Conservation (phyloP, 2,888 invertebrate genomes). For the Pemphredon lugubris region DNA sequence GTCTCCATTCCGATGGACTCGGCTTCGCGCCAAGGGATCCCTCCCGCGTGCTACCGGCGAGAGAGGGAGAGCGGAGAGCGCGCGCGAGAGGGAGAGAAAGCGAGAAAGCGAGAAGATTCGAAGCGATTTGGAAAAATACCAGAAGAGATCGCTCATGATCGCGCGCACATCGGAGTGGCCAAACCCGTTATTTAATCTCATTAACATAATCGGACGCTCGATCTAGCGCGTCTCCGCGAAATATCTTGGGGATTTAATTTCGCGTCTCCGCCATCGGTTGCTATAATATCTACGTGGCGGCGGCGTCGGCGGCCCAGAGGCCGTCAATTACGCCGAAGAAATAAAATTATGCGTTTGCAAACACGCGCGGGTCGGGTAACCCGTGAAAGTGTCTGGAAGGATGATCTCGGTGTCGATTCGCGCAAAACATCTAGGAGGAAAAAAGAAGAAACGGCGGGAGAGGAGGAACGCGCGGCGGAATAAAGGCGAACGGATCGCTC, state of each 20-base stretch:
- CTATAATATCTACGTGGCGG: background rate
- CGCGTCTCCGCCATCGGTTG: constrained; percentile 18
- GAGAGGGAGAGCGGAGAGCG: too few relatives aligned
- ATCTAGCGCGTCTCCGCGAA: constrained; percentile 58
- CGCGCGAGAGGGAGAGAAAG: too few relatives aligned
- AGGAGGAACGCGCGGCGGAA: background rate
- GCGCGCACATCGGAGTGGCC: background rate
- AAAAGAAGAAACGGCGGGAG: too few relatives aligned
- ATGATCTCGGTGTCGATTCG: constrained; percentile 16
- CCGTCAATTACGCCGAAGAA: constrained; percentile 30
- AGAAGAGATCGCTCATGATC: background rate
- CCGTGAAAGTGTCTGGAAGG: constrained; percentile 1
- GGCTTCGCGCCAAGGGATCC: too few relatives aligned
- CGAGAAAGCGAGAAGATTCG: too few relatives aligned
- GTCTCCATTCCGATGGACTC: background rate
- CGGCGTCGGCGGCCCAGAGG: constrained; percentile 35
- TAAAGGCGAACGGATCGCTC: constrained; percentile 12
- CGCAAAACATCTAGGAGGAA: constrained; percentile 1
- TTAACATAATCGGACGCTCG: constrained; percentile 56
- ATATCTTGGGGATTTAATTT: constrained; percentile 35
- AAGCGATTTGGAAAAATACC: constrained; percentile 12
- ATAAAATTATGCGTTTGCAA: constrained; percentile 53
- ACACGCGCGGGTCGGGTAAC: constrained; percentile 26
- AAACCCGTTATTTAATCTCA: constrained; percentile 53
- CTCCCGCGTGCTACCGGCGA: background rate